A percentile compares a stretch with the other conserved stretches of the same genome.
Conservation (phyloP, 2,797 vertebrate species). For the Lithobates pipiens region DNA sequence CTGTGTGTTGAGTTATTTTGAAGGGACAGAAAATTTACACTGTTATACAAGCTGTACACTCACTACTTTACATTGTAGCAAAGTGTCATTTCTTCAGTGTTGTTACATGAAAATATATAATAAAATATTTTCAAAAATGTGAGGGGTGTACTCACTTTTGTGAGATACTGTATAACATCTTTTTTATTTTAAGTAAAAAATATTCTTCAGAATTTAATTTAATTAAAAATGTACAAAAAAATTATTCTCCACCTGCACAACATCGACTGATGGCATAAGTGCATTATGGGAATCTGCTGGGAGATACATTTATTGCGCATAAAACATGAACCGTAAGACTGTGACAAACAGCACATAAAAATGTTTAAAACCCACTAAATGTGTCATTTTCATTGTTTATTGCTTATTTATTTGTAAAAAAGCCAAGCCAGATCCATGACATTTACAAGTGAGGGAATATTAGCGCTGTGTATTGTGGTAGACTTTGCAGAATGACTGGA, state of each 20-base stretch:
- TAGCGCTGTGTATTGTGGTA: not conserved
- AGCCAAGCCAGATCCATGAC: not conserved
- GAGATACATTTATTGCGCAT: not conserved
- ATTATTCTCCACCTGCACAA: not conserved
- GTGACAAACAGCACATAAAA: not conserved
- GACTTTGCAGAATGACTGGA: not conserved
- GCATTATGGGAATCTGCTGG: not conserved
- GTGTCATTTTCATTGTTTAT: conserved; percentile 2
- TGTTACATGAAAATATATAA: too few relatives aligned
- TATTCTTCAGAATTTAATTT: not conserved
- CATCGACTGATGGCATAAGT: not conserved
- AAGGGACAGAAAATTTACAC: too few relatives aligned
- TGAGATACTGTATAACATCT: too few relatives aligned
- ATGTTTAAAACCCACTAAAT: conserved; percentile 1
- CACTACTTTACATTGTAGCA: too few relatives aligned
- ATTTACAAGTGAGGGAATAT: conserved; percentile 15
- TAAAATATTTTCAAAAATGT: too few relatives aligned
- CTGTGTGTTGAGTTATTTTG: too few relatives aligned
- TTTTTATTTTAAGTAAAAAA: too few relatives aligned
- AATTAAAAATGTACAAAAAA: not conserved
- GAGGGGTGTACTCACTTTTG: too few relatives aligned
- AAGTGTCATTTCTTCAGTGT: too few relatives aligned
- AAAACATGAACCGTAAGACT: not conserved
- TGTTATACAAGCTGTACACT: too few relatives aligned
- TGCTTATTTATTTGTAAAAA: conserved; percentile 11